These are phyloP conservation scores for Chironomus striatipennis DNA, from an alignment of 1,140 invertebrate species.

Conservation along the genomic window DNA sequence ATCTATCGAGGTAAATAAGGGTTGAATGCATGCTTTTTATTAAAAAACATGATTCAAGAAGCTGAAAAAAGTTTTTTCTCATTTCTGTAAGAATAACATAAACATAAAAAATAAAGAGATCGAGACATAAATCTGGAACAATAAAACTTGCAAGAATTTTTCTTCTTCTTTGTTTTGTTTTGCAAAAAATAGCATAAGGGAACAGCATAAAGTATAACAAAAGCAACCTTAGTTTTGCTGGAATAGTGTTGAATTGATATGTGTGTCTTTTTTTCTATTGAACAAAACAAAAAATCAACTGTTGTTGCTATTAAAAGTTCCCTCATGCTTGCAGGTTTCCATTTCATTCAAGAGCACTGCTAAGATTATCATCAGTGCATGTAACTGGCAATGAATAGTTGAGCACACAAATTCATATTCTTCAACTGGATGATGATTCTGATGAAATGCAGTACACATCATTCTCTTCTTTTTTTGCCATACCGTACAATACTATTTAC, in stretches of 20 bases:
- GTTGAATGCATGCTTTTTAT: not conserved
- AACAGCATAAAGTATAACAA: not conserved
- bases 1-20: not conserved
- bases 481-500: no score
- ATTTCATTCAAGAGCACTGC: constrained; percentile 20
- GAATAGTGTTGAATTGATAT: constrained; percentile 1
- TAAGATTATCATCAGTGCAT: constrained; percentile 20
- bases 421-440: not conserved
- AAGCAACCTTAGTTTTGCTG: not conserved
- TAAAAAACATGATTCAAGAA: not conserved
- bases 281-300: constrained; percentile 7
- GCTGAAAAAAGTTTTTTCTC: not conserved
- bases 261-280: not conserved
- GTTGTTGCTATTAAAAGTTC: constrained; percentile 7
- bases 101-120: constrained; percentile 2
- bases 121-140: constrained; percentile 12
- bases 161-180: not conserved
- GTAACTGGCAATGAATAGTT: constrained; percentile 6
- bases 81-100: not conserved
- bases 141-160: not conserved
- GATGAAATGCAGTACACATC: not conserved
- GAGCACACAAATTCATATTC: not conserved
- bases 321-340: constrained; percentile 19
- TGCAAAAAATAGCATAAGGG: not conserved
- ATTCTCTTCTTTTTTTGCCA: no score